Percentiles rank a stretch among this genome's conserved stretches.
These are phyloP conservation scores for Prietella phreatophila DNA, from an alignment of 2,113 vertebrate species.

Conservation along the genomic window DNA sequence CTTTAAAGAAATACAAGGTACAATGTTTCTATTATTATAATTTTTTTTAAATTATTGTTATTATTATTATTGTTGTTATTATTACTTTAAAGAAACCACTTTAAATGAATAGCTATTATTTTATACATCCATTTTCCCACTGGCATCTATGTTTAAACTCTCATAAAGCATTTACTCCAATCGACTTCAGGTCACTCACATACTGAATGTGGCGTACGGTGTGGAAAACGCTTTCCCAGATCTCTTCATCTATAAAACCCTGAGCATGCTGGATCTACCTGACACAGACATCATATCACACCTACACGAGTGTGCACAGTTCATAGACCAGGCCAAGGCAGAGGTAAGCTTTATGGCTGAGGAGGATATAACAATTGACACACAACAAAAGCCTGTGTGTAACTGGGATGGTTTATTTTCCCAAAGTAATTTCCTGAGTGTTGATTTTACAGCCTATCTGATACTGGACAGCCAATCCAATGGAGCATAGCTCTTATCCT, in stretches of 20 bases:
- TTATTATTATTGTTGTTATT: not conserved
- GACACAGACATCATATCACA: constrained; percentile 82
- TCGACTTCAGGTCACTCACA: constrained; percentile 83
- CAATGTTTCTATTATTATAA: not conserved
- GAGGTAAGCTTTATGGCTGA: constrained; percentile 75
- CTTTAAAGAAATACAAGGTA: constrained; percentile 86
- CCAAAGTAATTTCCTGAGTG: constrained; percentile 50
- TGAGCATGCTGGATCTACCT: constrained; percentile 89
- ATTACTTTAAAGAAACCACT: not conserved
- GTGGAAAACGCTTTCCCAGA: constrained; percentile 88
- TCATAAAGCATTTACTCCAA: constrained; percentile 15
- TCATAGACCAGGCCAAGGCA: constrained; percentile 82
- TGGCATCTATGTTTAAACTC: not conserved
- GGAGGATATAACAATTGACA: not conserved
- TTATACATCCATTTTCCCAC: not conserved
- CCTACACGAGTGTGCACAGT: constrained; percentile 87
- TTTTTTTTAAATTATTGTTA: not conserved
- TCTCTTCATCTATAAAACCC: constrained; percentile 73
- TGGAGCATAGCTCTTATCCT: constrained; percentile 40
- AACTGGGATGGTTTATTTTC: constrained; percentile 26
- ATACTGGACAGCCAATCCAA: constrained; percentile 34
- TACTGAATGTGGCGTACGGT: constrained; percentile 92
- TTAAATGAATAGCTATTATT: not conserved
- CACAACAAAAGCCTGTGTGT: not conserved
- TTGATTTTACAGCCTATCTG: constrained; percentile 48